Conservation (phyloP, 2,113 vertebrate species). For the Vimba vimba region DNA sequence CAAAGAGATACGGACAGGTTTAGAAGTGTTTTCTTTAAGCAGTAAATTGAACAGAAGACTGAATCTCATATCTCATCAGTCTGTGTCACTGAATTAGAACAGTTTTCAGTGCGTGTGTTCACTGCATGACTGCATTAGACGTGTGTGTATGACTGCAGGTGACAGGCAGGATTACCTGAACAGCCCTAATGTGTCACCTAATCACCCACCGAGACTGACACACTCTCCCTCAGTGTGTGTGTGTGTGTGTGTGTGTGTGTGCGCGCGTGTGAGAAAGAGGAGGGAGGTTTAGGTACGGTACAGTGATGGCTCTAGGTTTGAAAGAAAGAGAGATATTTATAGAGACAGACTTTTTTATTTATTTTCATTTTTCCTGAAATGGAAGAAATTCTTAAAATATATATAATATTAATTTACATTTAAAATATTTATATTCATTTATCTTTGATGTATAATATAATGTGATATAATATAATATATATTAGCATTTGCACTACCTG, state of each 20-base stretch:
- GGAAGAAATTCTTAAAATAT: background rate
- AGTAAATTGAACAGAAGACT: conserved; percentile 19
- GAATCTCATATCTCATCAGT: conserved; percentile 5
- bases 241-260: background rate
- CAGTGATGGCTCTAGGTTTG: background rate
- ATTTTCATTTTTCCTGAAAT: too few species aligned
- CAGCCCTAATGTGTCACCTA: conserved; percentile 38
- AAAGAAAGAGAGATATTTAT: background rate
- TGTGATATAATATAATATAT: background rate
- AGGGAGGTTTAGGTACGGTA: background rate
- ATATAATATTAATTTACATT: background rate
- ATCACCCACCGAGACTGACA: conserved; percentile 37
- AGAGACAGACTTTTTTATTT: background rate
- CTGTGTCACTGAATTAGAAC: background rate
- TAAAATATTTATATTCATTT: background rate
- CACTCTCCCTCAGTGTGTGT: background rate
- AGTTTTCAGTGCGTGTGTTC: background rate
- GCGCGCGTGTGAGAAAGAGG: background rate
- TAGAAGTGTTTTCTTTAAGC: conserved; percentile 21
- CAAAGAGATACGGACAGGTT: conserved; percentile 3
- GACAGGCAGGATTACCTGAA: conserved; percentile 31
- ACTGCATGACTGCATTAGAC: background rate
- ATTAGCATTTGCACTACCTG: background rate
- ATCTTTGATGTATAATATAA: background rate
- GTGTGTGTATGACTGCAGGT: conserved; percentile 25